phyloP scores from a whole-genome alignment of 2,888 invertebrate genomes.

The Acanthosepion lycidas region DNA sequence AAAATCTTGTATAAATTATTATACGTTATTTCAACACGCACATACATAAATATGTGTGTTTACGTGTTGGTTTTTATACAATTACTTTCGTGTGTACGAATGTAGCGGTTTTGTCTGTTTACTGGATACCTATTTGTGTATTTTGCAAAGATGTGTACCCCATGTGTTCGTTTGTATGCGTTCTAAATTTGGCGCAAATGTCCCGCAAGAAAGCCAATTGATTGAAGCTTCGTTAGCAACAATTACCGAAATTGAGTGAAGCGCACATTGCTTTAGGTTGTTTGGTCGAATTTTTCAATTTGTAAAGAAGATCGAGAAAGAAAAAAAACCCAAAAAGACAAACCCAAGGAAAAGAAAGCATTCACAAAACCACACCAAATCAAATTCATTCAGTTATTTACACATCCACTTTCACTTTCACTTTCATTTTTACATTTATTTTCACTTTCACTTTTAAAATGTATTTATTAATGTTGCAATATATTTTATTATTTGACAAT shows the following conservation, averaged over 20 bases:
- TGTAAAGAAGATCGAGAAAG: not conserved
- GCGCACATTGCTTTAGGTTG: conserved; percentile 14
- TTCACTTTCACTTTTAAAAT: not conserved
- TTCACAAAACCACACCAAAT: not conserved
- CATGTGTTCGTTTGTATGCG: conserved; percentile 33
- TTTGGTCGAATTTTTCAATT: conserved; percentile 24
- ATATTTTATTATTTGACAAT: not conserved
- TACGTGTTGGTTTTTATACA: not conserved
- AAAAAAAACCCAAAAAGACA: not conserved
- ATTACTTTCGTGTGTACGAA: not conserved
- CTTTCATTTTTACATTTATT: not conserved
- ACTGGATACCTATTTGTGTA: not conserved
- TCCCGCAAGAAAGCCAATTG: conserved; percentile 33
- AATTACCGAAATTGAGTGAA: conserved; percentile 33
- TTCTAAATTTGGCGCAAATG: conserved; percentile 8
- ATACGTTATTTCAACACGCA: too few relatives aligned
- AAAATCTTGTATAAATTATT: too few relatives aligned
- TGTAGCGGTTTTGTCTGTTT: not conserved
- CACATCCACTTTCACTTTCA: not conserved
- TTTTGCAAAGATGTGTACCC: not conserved
- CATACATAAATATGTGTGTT: not conserved
- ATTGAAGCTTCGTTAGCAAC: conserved; percentile 33
- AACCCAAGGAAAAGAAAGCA: not conserved
- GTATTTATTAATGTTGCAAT: not conserved
- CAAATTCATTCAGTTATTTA: conserved; percentile 7